A percentile compares a stretch with the other conserved stretches of the same genome.
Conservation (phyloP, 2,888 invertebrate species). For the Monopis laevigella region DNA sequence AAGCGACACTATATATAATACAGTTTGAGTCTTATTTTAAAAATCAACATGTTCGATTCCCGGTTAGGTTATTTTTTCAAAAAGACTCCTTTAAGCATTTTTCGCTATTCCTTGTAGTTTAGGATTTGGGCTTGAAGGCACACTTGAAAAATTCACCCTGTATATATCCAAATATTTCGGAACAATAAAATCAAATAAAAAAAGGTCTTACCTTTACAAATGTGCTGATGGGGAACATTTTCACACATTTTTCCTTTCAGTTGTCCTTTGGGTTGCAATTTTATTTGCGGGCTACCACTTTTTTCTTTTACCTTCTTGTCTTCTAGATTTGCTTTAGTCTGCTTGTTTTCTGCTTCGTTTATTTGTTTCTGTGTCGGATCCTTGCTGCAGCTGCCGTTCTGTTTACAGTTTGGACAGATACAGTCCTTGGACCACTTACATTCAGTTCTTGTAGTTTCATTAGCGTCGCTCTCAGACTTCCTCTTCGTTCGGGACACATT, state of each 20-base stretch:
- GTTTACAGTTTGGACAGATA: slow-evolving; percentile 30
- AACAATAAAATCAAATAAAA: slow-evolving; percentile 3
- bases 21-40: too few relatives aligned
- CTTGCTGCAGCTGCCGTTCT: slow-evolving; percentile 31
- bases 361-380: slow-evolving; percentile 14
- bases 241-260: slow-evolving; percentile 37
- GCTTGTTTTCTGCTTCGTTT: not conserved
- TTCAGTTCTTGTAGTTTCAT: slow-evolving; percentile 50
- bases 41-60: too few relatives aligned
- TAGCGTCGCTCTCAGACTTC: slow-evolving; percentile 46
- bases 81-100: too few relatives aligned
- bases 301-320: not conserved
- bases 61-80: too few relatives aligned
- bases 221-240: slow-evolving; percentile 46
- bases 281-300: not conserved
- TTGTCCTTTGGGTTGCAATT: not conserved
- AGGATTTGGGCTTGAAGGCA: too few relatives aligned
- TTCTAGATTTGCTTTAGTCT: not conserved
- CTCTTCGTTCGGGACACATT: slow-evolving; percentile 1
- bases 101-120: too few relatives aligned
- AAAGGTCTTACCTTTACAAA: slow-evolving; percentile 47
- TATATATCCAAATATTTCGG: too few relatives aligned
- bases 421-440: slow-evolving; percentile 58
- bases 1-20: too few relatives aligned
- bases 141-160: too few relatives aligned